phyloP scores from a whole-genome alignment of 1,140 invertebrate species.

The Pseudomyrmex flavicornis region DNA sequence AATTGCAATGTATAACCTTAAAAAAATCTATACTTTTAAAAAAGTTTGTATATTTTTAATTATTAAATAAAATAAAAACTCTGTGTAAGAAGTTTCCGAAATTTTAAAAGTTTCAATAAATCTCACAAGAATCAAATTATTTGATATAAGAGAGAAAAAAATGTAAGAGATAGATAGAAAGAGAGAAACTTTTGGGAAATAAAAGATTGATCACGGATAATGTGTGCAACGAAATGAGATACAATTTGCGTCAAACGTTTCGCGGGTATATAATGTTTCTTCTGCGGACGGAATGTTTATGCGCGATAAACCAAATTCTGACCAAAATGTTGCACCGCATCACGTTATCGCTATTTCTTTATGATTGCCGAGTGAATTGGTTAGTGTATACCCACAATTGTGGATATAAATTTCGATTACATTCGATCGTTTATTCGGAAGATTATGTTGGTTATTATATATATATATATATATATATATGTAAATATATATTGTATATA shows the following conservation, averaged over 20 bases:
- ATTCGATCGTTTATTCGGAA: background rate
- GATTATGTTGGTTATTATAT: too few relatives aligned
- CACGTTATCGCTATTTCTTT: background rate
- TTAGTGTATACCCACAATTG: background rate
- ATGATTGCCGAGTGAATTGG: slow-evolving; percentile 1
- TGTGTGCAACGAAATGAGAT: background rate
- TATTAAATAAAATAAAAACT: too few relatives aligned
- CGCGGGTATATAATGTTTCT: background rate
- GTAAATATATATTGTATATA: too few relatives aligned
- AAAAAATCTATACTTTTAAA: too few relatives aligned
- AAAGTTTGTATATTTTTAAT: too few relatives aligned
- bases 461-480: too few relatives aligned
- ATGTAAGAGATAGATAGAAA: background rate
- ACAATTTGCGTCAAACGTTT: background rate
- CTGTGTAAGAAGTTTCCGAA: too few relatives aligned
- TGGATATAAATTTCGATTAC: background rate
- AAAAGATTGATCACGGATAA: background rate
- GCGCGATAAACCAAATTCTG: background rate
- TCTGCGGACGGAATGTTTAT: background rate
- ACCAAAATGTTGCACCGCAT: background rate
- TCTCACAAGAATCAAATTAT: background rate
- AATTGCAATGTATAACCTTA: too few relatives aligned
- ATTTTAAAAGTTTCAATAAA: too few relatives aligned
- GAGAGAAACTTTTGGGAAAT: background rate
- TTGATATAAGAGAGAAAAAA: background rate